A percentile compares a stretch with the other conserved stretches of the same genome.
These are phyloP conservation scores for Helogale parvula DNA, from an alignment of 2,113 vertebrate species.

Conservation along the genomic window DNA sequence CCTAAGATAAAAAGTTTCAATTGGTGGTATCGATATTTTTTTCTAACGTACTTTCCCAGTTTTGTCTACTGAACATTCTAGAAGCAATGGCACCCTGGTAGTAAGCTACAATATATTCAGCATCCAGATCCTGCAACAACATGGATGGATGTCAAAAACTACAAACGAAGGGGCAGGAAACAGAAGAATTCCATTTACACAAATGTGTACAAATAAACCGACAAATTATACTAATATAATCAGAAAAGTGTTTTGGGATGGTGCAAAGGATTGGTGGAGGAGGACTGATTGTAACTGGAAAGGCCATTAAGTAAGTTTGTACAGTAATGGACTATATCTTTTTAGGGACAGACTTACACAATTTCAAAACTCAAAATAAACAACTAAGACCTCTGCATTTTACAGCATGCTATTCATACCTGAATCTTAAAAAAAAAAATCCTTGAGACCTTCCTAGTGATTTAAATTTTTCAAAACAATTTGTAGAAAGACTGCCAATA, in stretches of 20 bases:
- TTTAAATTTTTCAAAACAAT: neutral
- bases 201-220: neutral
- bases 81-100: neutral
- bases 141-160: neutral
- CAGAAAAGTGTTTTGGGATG: neutral
- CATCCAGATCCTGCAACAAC: neutral
- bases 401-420: neutral
- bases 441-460: neutral
- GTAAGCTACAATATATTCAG: neutral
- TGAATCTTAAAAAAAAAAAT: neutral
- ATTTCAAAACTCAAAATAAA: slow-evolving; percentile 20
- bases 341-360: neutral
- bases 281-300: neutral
- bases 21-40: neutral
- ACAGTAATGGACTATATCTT: neutral
- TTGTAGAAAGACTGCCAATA: neutral
- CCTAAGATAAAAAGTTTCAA: neutral
- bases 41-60: neutral
- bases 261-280: neutral
- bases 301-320: neutral
- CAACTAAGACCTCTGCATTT: neutral
- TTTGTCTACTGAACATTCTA: neutral
- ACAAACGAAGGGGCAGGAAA: neutral
- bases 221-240: neutral
- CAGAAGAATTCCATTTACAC: neutral